Base-by-base conservation (phyloP, 2,113 vertebrate species). In the Genyomyrus donnyi region DNA sequence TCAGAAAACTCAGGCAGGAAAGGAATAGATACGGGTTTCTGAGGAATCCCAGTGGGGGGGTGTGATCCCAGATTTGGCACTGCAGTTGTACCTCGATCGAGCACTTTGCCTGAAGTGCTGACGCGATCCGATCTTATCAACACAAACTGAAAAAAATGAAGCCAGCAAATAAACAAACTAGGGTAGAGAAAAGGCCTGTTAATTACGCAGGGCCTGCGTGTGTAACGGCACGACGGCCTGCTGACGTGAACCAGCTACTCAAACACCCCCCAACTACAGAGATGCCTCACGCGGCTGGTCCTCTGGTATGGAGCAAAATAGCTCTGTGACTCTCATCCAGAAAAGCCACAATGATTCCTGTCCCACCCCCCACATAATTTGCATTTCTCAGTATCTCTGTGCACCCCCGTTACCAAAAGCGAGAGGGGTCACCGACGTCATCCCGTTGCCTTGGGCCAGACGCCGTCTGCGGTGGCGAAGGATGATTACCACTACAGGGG, bases 341-440 rank as follows among this genome's bases (percentile, higher is more conserved):
- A 87, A 80, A 87, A 87, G 46, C 27, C 85, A 52, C 15, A 24
- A 10, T 80, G 66, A 77, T 89, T 42, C 35, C 74, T 80, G 88
- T 39, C 88, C 66, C 66, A 4, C 52, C 35, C 70, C 27, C 24
- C 77, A 27, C 52, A 53, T 5, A 17, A 56, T 56, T 58, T 85
- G 35, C 50, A 56, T 89, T 89, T 85, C 49, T 85, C 48, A 56
- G 21, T 45, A 66, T 88, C 19, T 45, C 56, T 53, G 48, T 56
- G n/a, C 70, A 35, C 35, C 52, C 49, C 52, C 17, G 50, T 80
- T 31, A 56, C 31, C 19, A 74, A 53, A 42, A 45, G 35, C 10
- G 5, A 85, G 50, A 56, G 66, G 17, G 49, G 31, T 77, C 15
- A 50, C 50, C 35, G 5, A 84, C 39, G 50, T 56, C 9, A 56